Evolutionary conservation across 2,113 vertebrate genomes (phyloP).

Genomic region (Ptyas mucosa): DNA sequence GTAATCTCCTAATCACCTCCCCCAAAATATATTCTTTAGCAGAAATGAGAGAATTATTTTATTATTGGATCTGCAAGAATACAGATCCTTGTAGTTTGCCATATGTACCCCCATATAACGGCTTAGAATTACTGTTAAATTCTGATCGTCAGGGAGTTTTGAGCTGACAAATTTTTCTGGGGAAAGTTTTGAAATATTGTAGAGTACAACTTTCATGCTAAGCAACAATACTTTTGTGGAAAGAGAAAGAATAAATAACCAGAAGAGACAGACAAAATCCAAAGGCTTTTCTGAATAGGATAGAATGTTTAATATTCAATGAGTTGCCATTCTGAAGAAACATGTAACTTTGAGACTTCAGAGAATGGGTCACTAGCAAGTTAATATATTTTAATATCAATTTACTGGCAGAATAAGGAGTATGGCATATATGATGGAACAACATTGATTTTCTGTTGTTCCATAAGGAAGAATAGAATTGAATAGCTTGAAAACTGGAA

Average conservation of each 20-base stretch:
- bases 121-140: neutral
- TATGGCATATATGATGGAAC: neutral
- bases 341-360: constrained; percentile 17
- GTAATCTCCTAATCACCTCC: neutral
- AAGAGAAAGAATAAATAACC: neutral
- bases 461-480: neutral
- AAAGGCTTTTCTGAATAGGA: neutral
- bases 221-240: neutral
- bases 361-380: constrained; percentile 14
- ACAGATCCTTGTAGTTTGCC: neutral
- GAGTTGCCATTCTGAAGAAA: constrained; percentile 24
- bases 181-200: neutral
- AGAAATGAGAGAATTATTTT: neutral
- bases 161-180: too few relatives aligned
- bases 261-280: neutral
- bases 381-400: constrained; percentile 35
- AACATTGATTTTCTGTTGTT: neutral
- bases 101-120: neutral
- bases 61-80: neutral
- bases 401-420: neutral
- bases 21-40: neutral
- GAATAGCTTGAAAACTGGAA: neutral
- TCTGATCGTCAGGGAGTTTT: neutral
- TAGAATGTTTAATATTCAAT: neutral
- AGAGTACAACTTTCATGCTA: neutral